Conservation (phyloP, 2,797 vertebrate species). For the Thaleichthys pacificus region DNA sequence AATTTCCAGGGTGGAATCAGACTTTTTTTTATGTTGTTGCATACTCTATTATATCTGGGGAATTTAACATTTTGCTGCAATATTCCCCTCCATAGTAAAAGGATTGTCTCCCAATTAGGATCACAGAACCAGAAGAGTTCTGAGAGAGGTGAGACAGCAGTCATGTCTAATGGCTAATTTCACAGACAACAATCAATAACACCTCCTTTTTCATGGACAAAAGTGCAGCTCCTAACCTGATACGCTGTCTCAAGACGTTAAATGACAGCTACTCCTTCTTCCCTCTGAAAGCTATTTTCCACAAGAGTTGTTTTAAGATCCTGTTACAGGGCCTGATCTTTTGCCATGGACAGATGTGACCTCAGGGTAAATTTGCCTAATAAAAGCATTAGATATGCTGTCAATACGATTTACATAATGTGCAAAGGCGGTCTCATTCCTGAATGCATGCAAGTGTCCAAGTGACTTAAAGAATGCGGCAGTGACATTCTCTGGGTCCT, state of each 20-base stretch:
- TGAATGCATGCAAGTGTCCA: conserved; percentile 53
- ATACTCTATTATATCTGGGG: conserved; percentile 2
- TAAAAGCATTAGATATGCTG: conserved; percentile 78
- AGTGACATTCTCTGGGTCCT: conserved; percentile 72
- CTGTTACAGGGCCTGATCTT: conserved; percentile 37
- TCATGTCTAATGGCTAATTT: conserved; percentile 20
- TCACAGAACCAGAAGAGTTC: neutral
- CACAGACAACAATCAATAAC: conserved; percentile 48
- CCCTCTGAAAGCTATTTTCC: conserved; percentile 33
- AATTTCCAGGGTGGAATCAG: conserved; percentile 17
- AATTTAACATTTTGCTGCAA: neutral
- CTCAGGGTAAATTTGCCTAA: conserved; percentile 72
- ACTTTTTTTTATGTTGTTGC: conserved; percentile 16
- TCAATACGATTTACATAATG: conserved; percentile 78
- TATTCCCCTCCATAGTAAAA: neutral
- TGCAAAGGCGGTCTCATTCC: conserved; percentile 60
- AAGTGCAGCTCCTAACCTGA: conserved; percentile 51
- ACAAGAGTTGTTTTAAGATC: conserved; percentile 33
- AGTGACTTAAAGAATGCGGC: conserved; percentile 57
- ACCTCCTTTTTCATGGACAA: conserved; percentile 41
- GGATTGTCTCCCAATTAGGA: neutral
- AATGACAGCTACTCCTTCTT: conserved; percentile 38
- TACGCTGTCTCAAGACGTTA: conserved; percentile 60
- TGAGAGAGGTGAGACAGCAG: neutral
- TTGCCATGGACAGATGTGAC: conserved; percentile 62